Percentiles rank a stretch among this genome's conserved stretches.
Evolutionary conservation across 2,797 vertebrate genomes (phyloP).

Genomic region (Oreochromis mossambicus): DNA sequence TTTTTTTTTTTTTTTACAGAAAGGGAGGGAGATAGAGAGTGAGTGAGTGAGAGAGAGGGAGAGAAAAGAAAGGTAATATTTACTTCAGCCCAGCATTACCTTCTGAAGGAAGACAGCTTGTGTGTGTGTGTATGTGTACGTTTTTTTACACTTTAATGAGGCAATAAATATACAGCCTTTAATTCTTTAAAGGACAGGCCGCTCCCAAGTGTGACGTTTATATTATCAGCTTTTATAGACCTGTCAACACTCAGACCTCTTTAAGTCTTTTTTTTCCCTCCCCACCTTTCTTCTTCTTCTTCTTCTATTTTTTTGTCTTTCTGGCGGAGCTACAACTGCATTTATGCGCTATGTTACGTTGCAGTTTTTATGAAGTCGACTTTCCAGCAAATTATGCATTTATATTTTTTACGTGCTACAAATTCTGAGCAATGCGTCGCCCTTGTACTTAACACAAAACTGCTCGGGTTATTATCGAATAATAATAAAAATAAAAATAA

Average conservation of each 20-base stretch:
- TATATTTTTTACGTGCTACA: slow-evolving; percentile 40
- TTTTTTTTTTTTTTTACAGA: slow-evolving; percentile 51
- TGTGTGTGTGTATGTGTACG: slow-evolving; percentile 60
- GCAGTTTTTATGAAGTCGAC: slow-evolving; percentile 80
- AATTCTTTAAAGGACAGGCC: slow-evolving; percentile 77
- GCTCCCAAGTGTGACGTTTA: slow-evolving; percentile 79
- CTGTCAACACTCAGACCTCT: slow-evolving; percentile 82
- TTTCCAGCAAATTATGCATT: slow-evolving; percentile 74
- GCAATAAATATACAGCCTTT: slow-evolving; percentile 85
- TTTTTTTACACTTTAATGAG: slow-evolving; percentile 74
- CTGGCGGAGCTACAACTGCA: slow-evolving; percentile 50
- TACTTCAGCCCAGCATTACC: slow-evolving; percentile 48
- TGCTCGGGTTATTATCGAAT: slow-evolving; percentile 63
- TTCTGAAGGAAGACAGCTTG: slow-evolving; percentile 70
- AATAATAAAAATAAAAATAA: not conserved
- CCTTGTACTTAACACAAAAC: slow-evolving; percentile 40
- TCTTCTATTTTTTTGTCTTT: slow-evolving; percentile 29
- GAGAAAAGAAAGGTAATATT: slow-evolving; percentile 58
- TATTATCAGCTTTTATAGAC: slow-evolving; percentile 89
- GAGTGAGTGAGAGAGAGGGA: slow-evolving; percentile 22
- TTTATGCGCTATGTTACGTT: slow-evolving; percentile 69
- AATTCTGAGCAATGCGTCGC: slow-evolving; percentile 24
- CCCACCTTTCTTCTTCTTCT: not conserved
- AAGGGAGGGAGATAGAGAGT: slow-evolving; percentile 24
- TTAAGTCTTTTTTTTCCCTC: slow-evolving; percentile 8